phyloP scores from a whole-genome alignment of 2,888 invertebrate species.

The Salticus scenicus region DNA sequence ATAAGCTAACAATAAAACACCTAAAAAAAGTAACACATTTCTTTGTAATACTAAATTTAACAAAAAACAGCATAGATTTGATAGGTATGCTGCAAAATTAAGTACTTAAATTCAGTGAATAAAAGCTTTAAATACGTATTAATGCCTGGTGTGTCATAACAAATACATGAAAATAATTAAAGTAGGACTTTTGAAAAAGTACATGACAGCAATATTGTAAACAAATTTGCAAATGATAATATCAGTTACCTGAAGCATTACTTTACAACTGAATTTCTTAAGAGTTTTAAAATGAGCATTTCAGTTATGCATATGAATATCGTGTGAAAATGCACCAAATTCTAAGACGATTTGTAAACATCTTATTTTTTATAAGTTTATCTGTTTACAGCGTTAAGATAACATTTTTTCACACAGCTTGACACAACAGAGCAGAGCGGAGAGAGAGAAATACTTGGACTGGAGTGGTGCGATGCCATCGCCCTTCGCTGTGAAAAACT shows the following conservation, averaged over 20 bases:
- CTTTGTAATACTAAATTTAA: no score
- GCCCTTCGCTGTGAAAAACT: no score
- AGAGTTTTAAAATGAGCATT: not conserved
- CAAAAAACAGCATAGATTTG: not conserved
- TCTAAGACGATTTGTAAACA: not conserved
- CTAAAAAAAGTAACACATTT: not conserved
- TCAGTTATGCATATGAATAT: not conserved
- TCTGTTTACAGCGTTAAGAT: constrained; percentile 60
- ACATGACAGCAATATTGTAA: not conserved
- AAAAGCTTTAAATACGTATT: not conserved
- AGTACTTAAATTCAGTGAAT: not conserved
- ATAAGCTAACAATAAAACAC: not conserved
- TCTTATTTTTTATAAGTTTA: not conserved
- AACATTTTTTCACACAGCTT: no score
- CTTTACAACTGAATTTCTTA: not conserved
- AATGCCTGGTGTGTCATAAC: not conserved
- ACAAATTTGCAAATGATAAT: not conserved
- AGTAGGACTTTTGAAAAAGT: not conserved
- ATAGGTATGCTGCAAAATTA: not conserved
- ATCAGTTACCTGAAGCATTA: constrained; percentile 17
- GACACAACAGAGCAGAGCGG: no score
- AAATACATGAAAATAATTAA: not conserved
- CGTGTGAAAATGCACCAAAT: not conserved
- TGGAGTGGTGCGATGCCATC: no score
- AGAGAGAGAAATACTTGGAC: no score